A percentile compares a stretch with the other conserved stretches of the same genome.
phyloP scores from a whole-genome alignment of 2,888 invertebrate species.

The Ptychoptera albimana region DNA sequence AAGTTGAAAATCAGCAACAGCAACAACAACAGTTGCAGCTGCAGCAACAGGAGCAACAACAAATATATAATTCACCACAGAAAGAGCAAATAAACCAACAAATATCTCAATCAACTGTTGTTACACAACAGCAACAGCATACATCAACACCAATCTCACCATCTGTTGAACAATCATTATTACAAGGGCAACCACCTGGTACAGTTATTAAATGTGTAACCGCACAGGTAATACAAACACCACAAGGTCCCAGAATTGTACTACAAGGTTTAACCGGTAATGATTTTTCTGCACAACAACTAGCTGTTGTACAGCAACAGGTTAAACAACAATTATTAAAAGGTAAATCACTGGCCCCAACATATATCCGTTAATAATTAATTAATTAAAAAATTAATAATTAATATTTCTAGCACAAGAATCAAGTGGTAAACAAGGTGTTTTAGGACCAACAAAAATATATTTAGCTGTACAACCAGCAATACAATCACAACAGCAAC shows the following conservation, averaged over 20 bases:
- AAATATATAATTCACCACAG: slow-evolving; percentile 2
- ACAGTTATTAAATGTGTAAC: slow-evolving; percentile 77
- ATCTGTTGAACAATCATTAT: slow-evolving; percentile 51
- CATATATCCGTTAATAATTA: slow-evolving; percentile 3
- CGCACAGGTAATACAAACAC: slow-evolving; percentile 73
- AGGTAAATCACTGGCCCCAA: slow-evolving; percentile 34
- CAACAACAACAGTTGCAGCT: slow-evolving; percentile 7
- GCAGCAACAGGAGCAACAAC: slow-evolving; percentile 6
- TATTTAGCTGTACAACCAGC: slow-evolving; percentile 74
- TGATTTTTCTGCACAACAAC: slow-evolving; percentile 65
- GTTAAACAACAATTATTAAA: slow-evolving; percentile 77
- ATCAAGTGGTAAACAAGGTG: slow-evolving; percentile 69
- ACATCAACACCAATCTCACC: slow-evolving; percentile 12
- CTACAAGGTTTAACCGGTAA: slow-evolving; percentile 71
- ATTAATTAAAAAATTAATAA: slow-evolving; percentile 19
- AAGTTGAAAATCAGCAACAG: slow-evolving; percentile 8
- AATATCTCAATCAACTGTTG: slow-evolving; percentile 14
- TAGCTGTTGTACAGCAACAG: slow-evolving; percentile 72
- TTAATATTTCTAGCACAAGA: slow-evolving; percentile 50
- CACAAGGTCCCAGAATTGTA: slow-evolving; percentile 71
- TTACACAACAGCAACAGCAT: slow-evolving; percentile 10
- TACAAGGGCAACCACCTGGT: slow-evolving; percentile 69
- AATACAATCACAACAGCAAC: slow-evolving; percentile 18
- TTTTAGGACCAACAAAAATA: slow-evolving; percentile 71
- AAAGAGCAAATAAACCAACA: not conserved